Base-by-base conservation (phyloP, 35 echinoderm and acorn worm genomes). In the Eucidaris tribuloides region DNA sequence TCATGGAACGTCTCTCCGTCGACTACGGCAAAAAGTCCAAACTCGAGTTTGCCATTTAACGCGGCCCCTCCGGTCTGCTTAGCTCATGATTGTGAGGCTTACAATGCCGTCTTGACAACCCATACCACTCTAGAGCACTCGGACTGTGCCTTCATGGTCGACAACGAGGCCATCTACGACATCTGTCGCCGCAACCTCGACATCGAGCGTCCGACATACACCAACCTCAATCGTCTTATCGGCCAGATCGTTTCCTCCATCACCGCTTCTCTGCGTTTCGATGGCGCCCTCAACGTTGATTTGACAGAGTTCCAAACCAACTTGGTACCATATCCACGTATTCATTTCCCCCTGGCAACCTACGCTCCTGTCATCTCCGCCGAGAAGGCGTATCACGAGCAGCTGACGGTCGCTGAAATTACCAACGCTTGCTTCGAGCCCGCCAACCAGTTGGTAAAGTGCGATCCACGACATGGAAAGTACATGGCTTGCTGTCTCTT, bases 251-350 rank as follows among this genome's bases (percentile, higher is more conserved):
- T 87, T 28, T 95, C 92, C 7, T 95, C 92, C 29, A 86, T 95
- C 39, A 95, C 92, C 3, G 92, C 92, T 82, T 95, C 92, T 68
- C 57, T 95, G 11, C 55, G 92, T 74, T 95, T 95, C 77, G 92
- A 95, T 82, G 92, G 92, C 39, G 80, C 92, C 59, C 79, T 95
- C 13, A 95, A 95, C 45, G 92, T 95, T 6, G 92, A 95, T 65
- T 76, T 97, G 80, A 91, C 94, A 1, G 94, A 97, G 89, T 97
- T 97, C 89, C 94, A 97, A 89, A 97, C 94, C 74, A 97, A 97
- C 84, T 83, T 97, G 85, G 94, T 97, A 62, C 94, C 94, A 48
- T 96, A 96, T 76, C 93, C 93, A 84, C 93, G 93, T 81, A 96
- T 96, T 22, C 93, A 96, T 79, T 96, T 91, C 57, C 93, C 93